phyloP scores from a whole-genome alignment of 2,797 vertebrate genomes.

The Myotis pilosus region DNA sequence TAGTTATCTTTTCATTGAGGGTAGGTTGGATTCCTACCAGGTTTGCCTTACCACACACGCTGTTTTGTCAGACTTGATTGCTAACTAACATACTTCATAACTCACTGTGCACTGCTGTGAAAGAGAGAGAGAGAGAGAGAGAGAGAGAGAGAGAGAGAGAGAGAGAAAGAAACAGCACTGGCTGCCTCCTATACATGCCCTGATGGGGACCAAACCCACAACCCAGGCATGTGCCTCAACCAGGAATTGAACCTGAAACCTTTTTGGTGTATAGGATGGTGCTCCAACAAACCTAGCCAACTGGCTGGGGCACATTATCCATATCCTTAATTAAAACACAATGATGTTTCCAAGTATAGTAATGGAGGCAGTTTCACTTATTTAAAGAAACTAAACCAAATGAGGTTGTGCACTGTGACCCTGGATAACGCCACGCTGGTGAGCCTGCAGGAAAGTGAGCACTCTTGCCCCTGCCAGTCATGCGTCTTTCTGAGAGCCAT shows the following conservation, averaged over 20 bases:
- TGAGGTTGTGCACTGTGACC: not conserved
- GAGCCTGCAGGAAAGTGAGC: not conserved
- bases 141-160: not conserved
- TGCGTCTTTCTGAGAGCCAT: not conserved
- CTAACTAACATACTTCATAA: not conserved
- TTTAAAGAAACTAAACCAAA: not conserved
- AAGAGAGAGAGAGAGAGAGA: not conserved
- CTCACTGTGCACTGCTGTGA: not conserved
- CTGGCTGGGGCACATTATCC: not conserved
- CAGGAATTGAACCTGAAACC: not conserved
- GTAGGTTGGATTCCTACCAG: not conserved
- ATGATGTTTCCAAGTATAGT: not conserved
- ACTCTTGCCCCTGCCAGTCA: not conserved
- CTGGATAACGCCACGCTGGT: not conserved
- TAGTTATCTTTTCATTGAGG: not conserved
- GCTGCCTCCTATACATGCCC: not conserved
- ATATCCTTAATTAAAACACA: slow-evolving; percentile 48
- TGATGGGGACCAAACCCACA: not conserved
- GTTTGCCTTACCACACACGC: not conserved
- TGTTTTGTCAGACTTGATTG: slow-evolving; percentile 5
- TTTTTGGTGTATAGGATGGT: not conserved
- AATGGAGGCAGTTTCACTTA: not conserved
- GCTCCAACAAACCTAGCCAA: not conserved
- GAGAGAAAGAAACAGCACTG: not conserved
- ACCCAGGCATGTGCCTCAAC: not conserved